phyloP scores from a whole-genome alignment of 2,888 invertebrate genomes.

The Nyleta sp. region DNA sequence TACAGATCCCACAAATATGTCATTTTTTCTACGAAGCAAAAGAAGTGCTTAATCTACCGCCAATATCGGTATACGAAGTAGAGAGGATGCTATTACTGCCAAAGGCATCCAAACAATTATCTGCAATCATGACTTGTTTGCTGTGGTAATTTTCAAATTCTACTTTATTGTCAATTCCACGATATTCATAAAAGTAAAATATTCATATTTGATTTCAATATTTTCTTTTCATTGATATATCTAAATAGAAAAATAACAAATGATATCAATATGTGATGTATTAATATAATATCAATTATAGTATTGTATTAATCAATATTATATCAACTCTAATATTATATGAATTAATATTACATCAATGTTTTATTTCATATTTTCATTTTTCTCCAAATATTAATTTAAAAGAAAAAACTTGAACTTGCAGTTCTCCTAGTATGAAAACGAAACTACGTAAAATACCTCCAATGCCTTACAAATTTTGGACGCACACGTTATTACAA shows the following conservation, averaged over 20 bases:
- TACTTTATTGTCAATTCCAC: not conserved
- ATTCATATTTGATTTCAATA: no score
- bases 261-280: not conserved
- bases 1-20: constrained; percentile 84
- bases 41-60: constrained; percentile 83
- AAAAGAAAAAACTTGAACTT: constrained; percentile 41
- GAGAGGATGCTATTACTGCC: constrained; percentile 85
- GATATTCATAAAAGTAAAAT: no score
- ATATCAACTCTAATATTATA: no score
- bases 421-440: constrained; percentile 78
- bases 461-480: constrained; percentile 85
- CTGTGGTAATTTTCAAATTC: constrained; percentile 78
- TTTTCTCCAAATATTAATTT: not conserved
- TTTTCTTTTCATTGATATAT: no score
- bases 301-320: no score
- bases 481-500: constrained; percentile 83
- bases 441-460: constrained; percentile 82
- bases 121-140: constrained; percentile 84
- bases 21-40: constrained; percentile 84
- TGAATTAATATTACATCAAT: no score
- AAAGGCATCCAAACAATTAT: constrained; percentile 83
- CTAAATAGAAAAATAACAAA: no score
- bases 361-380: not conserved
- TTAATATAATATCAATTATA: no score
- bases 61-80: constrained; percentile 85